A percentile compares a stretch with the other conserved stretches of the same genome.
phyloP scores from a whole-genome alignment of 2,797 vertebrate species.

The Podarcis lilfordi region DNA sequence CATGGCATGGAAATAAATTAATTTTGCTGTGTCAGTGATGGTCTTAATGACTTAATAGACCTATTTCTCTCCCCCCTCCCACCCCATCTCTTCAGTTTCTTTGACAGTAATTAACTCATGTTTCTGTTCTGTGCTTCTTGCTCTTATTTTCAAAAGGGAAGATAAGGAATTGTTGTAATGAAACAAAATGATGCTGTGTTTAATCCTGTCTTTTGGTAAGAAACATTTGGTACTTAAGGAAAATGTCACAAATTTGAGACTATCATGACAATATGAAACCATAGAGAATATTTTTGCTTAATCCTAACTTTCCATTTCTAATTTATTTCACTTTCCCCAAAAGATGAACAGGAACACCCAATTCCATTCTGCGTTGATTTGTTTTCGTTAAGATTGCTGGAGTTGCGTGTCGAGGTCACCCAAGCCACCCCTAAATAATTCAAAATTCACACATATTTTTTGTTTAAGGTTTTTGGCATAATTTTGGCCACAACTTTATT shows the following conservation, averaged over 20 bases:
- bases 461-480: too few relatives aligned
- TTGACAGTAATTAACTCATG: slow-evolving; percentile 6
- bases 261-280: not conserved
- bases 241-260: not conserved
- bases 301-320: not conserved
- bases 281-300: not conserved
- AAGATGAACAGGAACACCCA: not conserved
- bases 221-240: not conserved
- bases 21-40: not conserved
- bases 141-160: slow-evolving; percentile 4
- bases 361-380: too few relatives aligned
- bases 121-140: slow-evolving; percentile 24
- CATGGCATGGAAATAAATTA: slow-evolving; percentile 31
- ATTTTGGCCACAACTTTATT: too few relatives aligned
- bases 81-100: not conserved
- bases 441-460: too few relatives aligned
- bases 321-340: slow-evolving; percentile 1
- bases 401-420: too few relatives aligned
- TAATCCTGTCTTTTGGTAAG: not conserved
- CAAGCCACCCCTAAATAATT: too few relatives aligned
- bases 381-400: too few relatives aligned
- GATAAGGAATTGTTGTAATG: not conserved
- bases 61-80: not conserved
- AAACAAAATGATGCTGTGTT: not conserved
- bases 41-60: not conserved